Conservation (phyloP, 2,888 invertebrate species). For the Harpagoxenus sublaevis region DNA sequence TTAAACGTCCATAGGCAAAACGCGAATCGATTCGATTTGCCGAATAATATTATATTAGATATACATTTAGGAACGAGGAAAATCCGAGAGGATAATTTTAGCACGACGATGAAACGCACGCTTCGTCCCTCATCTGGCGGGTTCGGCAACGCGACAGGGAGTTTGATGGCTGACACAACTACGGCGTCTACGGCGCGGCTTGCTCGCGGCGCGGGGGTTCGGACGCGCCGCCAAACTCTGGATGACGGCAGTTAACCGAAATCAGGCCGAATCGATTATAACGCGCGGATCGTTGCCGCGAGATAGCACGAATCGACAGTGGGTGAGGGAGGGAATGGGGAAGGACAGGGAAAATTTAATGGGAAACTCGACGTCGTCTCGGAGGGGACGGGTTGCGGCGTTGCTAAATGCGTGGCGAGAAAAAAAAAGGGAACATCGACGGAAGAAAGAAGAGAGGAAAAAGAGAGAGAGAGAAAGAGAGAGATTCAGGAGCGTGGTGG, state of each 20-base stretch:
- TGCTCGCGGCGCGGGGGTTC: slow-evolving; percentile 67
- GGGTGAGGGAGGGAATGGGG: slow-evolving; percentile 19
- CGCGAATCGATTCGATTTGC: neutral
- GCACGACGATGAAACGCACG: slow-evolving; percentile 27
- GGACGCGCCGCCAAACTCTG: slow-evolving; percentile 79
- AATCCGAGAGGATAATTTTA: slow-evolving; percentile 45
- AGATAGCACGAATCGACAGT: slow-evolving; percentile 81
- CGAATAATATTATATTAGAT: neutral
- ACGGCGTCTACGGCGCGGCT: slow-evolving; percentile 68
- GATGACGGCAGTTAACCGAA: slow-evolving; percentile 82
- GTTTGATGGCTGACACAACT: slow-evolving; percentile 73
- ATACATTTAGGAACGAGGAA: slow-evolving; percentile 11
- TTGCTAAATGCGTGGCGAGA: slow-evolving; percentile 38
- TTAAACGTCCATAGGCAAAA: neutral
- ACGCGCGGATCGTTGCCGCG: slow-evolving; percentile 80
- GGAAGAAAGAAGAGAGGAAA: slow-evolving; percentile 13
- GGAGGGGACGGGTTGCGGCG: slow-evolving; percentile 43
- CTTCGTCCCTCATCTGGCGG: slow-evolving; percentile 56
- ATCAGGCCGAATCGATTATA: slow-evolving; percentile 83
- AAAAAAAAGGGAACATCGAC: neutral
- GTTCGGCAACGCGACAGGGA: slow-evolving; percentile 56
- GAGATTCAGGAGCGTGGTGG: slow-evolving; percentile 26
- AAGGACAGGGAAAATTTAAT: slow-evolving; percentile 75
- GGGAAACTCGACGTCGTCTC: slow-evolving; percentile 73
- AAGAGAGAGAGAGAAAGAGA: slow-evolving; percentile 29